phyloP scores from a whole-genome alignment of 64 coral and sea anemone genomes.

The Pocillopora damicornis region DNA sequence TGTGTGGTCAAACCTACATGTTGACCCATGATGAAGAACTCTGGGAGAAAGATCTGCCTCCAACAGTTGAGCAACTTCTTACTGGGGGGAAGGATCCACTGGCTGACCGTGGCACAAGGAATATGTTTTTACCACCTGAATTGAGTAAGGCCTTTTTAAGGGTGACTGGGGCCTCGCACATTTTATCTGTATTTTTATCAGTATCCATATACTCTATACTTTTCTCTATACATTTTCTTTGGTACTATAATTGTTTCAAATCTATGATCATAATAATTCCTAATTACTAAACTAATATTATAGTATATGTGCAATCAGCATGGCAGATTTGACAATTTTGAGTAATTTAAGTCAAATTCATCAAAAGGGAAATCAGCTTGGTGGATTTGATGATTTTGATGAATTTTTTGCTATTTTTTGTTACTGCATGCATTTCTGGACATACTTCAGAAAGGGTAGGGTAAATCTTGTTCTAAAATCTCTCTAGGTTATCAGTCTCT shows the following conservation, averaged over 20 bases:
- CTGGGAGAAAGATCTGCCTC: conserved; percentile 90
- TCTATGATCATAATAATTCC: no score
- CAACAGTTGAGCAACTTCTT: conserved; percentile 83
- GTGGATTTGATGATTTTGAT: no score
- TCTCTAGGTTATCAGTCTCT: conserved; percentile 9
- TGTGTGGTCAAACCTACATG: conserved; percentile 98
- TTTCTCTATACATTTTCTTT: no score
- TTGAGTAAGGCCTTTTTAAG: conserved; percentile 14
- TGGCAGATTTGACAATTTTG: no score
- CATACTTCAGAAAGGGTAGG: background rate
- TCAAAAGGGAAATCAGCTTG: no score
- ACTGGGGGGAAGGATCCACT: conserved; percentile 87
- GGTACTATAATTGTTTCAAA: no score
- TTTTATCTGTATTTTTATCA: background rate
- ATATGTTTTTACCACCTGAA: conserved; percentile 6
- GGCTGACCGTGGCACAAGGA: conserved; percentile 85
- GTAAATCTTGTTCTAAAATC: background rate
- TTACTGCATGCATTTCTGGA: no score
- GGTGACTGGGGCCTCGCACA: background rate
- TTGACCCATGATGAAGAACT: conserved; percentile 95
- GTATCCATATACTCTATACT: no score
- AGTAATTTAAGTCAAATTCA: no score
- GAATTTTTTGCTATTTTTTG: no score
- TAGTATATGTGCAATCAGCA: no score
- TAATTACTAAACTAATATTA: no score